Evolutionary conservation across 1,140 invertebrate genomes (phyloP).

Genomic region (Drosophila asahinai): DNA sequence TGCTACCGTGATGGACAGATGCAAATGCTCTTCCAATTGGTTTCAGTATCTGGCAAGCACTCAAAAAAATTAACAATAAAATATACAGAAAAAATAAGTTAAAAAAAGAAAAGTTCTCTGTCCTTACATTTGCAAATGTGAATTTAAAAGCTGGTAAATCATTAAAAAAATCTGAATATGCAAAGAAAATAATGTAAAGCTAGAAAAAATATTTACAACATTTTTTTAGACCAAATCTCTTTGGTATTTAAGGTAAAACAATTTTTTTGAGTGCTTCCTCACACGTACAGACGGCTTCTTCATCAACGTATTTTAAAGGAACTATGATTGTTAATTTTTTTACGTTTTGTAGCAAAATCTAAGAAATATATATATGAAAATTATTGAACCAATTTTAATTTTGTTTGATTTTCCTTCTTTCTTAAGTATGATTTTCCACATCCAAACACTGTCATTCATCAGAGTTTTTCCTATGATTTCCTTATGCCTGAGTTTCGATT

Average conservation of each 20-base stretch:
- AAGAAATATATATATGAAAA: conserved; percentile 19
- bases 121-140: no score
- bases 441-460: conserved; percentile 44
- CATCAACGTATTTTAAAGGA: conserved; percentile 47
- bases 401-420: conserved; percentile 19
- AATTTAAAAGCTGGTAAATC: neutral
- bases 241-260: neutral
- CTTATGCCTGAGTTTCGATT: conserved; percentile 41
- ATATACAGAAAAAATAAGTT: neutral
- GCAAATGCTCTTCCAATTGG: conserved; percentile 31
- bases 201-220: neutral
- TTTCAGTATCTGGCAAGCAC: conserved; percentile 30
- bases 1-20: conserved; percentile 34
- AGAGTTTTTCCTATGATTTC: conserved; percentile 21
- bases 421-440: conserved; percentile 23
- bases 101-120: neutral
- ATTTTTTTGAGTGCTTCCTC: conserved; percentile 23
- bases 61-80: conserved; percentile 2
- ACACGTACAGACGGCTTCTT: conserved; percentile 51
- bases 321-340: conserved; percentile 7
- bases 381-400: neutral
- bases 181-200: neutral
- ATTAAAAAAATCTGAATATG: rapidly evolving
- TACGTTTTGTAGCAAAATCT: conserved; percentile 34
- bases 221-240: neutral